These are phyloP conservation scores for Heliconius ethilla DNA, from an alignment of 2,888 invertebrate genomes.

Conservation along the genomic window DNA sequence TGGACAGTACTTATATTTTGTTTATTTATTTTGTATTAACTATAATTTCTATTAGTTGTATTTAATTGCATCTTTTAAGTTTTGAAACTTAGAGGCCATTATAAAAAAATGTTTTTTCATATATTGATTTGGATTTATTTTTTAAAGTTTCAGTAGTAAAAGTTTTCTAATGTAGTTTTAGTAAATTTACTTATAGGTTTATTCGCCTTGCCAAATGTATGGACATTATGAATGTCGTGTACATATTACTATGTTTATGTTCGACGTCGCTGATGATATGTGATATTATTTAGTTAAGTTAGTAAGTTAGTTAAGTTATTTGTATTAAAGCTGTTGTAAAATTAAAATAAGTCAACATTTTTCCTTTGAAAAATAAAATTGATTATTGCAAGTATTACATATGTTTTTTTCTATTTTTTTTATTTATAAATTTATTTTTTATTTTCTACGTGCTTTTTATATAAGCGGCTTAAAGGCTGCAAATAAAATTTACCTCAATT, in stretches of 20 bases:
- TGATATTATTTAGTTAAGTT: slow-evolving; percentile 76
- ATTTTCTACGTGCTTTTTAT: not conserved
- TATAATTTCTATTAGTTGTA: slow-evolving; percentile 1
- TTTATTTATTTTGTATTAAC: slow-evolving; percentile 42
- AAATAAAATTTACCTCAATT: no score
- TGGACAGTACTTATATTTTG: slow-evolving; percentile 62
- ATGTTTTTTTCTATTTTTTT: not conserved
- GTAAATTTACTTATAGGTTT: slow-evolving; percentile 36
- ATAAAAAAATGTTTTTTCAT: not conserved
- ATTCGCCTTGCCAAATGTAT: slow-evolving; percentile 54
- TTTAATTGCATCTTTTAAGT: not conserved
- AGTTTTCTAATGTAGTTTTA: slow-evolving; percentile 10
- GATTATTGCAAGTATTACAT: slow-evolving; percentile 20
- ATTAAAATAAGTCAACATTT: slow-evolving; percentile 52
- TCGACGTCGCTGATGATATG: slow-evolving; percentile 75
- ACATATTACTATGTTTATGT: slow-evolving; percentile 48
- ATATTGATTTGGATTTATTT: slow-evolving; percentile 1
- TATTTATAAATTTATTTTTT: not conserved
- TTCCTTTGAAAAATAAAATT: slow-evolving; percentile 31
- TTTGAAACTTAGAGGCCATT: not conserved
- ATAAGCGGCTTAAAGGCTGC: no score
- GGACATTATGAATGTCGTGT: slow-evolving; percentile 47
- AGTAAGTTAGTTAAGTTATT: slow-evolving; percentile 48
- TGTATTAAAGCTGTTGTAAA: slow-evolving; percentile 47
- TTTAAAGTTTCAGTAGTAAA: not conserved